Conservation (phyloP, 2,113 vertebrate species). For the Microcebus tavaratra region DNA sequence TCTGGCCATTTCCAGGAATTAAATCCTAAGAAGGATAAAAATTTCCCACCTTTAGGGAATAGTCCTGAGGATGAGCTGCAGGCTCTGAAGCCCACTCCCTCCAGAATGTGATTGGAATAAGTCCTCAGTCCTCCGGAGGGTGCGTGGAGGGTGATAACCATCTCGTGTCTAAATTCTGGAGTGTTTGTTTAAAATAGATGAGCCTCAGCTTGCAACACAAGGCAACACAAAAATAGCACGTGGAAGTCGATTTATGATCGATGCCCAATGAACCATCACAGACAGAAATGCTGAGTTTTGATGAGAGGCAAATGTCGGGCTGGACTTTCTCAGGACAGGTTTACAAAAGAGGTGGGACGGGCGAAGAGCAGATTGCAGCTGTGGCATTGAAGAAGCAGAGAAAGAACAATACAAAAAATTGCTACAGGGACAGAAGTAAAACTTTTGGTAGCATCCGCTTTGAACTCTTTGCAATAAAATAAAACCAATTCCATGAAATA, state of each 20-base stretch:
- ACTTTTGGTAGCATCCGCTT: not conserved
- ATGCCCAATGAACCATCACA: not conserved
- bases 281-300: not conserved
- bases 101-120: too few species aligned
- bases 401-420: accelerated
- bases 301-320: not conserved
- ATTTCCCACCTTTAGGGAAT: not conserved
- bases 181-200: not conserved
- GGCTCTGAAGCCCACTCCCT: not conserved
- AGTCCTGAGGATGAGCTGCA: not conserved
- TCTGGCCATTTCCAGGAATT: not conserved
- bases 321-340: not conserved
- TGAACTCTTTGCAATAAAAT: not conserved
- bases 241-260: not conserved
- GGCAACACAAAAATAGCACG: accelerated
- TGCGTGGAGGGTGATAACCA: not conserved
- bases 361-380: not conserved
- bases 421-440: too few species aligned
- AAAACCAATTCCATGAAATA: not conserved
- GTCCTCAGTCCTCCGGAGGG: not conserved
- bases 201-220: not conserved
- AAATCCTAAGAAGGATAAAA: not conserved
- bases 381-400: not conserved
- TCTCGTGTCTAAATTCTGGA: too few species aligned
- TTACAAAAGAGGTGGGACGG: not conserved